Percentiles rank a stretch among this genome's conserved stretches.
Conservation (phyloP, 1,140 invertebrate species). For the Eufriesea mexicana region DNA sequence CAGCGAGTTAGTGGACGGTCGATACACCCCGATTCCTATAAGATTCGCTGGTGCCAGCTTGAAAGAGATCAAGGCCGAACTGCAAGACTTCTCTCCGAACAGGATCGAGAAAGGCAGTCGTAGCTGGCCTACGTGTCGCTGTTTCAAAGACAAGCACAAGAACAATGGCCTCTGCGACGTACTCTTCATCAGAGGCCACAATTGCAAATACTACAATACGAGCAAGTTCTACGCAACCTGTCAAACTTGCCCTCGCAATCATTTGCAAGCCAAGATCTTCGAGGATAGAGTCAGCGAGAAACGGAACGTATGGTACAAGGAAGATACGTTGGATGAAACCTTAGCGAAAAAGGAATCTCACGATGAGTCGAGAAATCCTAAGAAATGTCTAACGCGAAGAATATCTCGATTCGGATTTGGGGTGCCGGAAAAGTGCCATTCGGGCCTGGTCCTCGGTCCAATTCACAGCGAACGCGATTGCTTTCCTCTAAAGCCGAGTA, state of each 20-base stretch:
- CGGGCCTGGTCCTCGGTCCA: constrained; percentile 74
- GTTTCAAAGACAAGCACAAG: constrained; percentile 10
- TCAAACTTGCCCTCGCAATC: constrained; percentile 46
- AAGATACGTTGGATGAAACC: constrained; percentile 6
- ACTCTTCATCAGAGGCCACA: constrained; percentile 59
- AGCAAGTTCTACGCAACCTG: constrained; percentile 23
- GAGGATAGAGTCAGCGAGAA: constrained; percentile 15
- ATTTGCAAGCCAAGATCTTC: neutral
- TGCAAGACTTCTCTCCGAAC: constrained; percentile 38
- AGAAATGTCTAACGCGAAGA: constrained; percentile 46
- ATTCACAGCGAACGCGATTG: constrained; percentile 11
- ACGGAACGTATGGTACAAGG: constrained; percentile 32
- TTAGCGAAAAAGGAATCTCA: neutral
- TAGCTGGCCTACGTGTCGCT: constrained; percentile 63
- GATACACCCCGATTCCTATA: constrained; percentile 69
- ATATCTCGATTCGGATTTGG: constrained; percentile 80
- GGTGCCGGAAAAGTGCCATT: constrained; percentile 80
- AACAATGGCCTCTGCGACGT: constrained; percentile 65
- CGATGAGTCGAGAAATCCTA: neutral
- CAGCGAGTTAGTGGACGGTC: constrained; percentile 66
- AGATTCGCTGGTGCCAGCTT: constrained; percentile 66
- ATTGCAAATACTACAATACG: constrained; percentile 28
- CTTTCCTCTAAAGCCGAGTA: neutral
- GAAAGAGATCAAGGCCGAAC: constrained; percentile 54
- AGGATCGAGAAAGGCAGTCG: constrained; percentile 42